Base-by-base conservation (phyloP, 2,113 vertebrate species). In the Saimiri boliviensis region DNA sequence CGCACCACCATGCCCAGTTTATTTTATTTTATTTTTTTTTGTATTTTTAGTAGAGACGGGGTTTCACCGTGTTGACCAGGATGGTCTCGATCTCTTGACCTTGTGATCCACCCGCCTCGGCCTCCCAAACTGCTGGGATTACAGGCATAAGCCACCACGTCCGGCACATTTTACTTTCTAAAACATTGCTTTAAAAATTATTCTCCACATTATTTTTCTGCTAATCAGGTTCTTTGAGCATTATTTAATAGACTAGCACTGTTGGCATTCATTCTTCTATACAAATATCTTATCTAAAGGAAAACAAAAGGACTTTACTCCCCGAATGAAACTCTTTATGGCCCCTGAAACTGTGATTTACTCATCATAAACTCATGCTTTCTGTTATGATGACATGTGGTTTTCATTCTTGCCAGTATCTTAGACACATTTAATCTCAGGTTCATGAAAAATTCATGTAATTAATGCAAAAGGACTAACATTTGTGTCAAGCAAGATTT, bases 251-350 rank as follows among this genome's bases (percentile, higher is more conserved):
- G 92, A 95, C 86, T 25, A n/a, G 35, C 27, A 93, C 37, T 73
- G n/a, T 20, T 40, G 32, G 37, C 32, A 63, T 58, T 92, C 40
- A 70, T 4, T 84, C 52, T 71, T 81, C 58, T 71, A 77, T 5
- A 42, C 17, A 30, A 37, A 11, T 90, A 74, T 96, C 93, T 97
- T 94, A 95, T 87, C 96, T 97, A 73, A 91, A 93, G 35, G 83
- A 89, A 96, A 94, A 94, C 52, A 76, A 95, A 97, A 93, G 92
- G 92, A 96, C 95, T 96, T 97, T 96, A 96, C 45, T 89, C 90
- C 87, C 13, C 6, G 27, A 60, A 1, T 86, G 70, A 93, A 93
- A 92, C 76, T 80, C 20, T 95, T 92, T 85, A 95, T 96, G 81
- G 84, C 19, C 45, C 21, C 92, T 88, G 93, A 97, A 97, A 94